phyloP scores from a whole-genome alignment of 1,140 invertebrate species.

The Arctopsyche grandis region DNA sequence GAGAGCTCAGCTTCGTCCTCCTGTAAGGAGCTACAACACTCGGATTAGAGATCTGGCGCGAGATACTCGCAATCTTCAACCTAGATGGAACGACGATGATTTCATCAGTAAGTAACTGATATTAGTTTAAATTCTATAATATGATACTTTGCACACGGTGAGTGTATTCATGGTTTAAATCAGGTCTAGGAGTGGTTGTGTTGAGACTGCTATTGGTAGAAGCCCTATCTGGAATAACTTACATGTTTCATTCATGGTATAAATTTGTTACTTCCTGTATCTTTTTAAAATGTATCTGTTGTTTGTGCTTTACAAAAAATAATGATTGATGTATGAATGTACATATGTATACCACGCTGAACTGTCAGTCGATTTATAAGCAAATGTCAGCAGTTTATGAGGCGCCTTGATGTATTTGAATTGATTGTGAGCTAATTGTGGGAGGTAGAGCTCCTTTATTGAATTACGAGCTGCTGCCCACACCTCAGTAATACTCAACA shows the following conservation, averaged over 20 bases:
- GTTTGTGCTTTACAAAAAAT: too few relatives aligned
- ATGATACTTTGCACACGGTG: not conserved
- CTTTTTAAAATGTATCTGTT: too few relatives aligned
- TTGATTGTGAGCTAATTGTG: slow-evolving; percentile 9
- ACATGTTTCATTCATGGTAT: too few relatives aligned
- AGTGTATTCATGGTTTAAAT: too few relatives aligned
- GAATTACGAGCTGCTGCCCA: not conserved
- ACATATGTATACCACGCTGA: not conserved
- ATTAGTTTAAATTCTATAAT: not conserved
- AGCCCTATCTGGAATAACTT: too few relatives aligned
- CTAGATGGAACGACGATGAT: slow-evolving; percentile 44
- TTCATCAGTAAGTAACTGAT: slow-evolving; percentile 48
- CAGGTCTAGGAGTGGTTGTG: too few relatives aligned
- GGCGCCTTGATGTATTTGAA: not conserved
- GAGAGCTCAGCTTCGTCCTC: slow-evolving; percentile 45
- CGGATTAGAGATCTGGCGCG: slow-evolving; percentile 47
- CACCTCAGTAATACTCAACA: not conserved
- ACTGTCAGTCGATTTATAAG: not conserved
- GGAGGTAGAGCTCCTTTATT: not conserved
- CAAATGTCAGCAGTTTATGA: not conserved
- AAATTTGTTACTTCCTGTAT: too few relatives aligned
- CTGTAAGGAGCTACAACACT: slow-evolving; percentile 50
- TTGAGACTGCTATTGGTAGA: too few relatives aligned
- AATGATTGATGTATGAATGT: not conserved
- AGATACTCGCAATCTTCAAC: slow-evolving; percentile 2